Base-by-base conservation (phyloP, 2,113 vertebrate genomes). In the Pimephales promelas region DNA sequence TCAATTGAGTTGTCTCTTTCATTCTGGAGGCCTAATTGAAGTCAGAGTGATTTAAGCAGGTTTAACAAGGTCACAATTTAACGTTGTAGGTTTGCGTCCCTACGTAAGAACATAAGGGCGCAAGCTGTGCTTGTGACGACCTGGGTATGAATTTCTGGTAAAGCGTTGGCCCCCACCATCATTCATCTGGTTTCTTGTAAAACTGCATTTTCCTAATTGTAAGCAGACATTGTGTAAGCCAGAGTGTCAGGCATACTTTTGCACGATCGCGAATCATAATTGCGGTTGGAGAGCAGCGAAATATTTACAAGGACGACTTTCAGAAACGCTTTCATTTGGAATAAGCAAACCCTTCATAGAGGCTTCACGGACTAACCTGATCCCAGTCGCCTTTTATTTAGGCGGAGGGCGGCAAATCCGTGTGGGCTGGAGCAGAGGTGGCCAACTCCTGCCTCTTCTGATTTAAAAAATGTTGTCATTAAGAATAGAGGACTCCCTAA, bases 381-480 rank as follows among this genome's bases (percentile, higher is more conserved):
- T 64, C 59, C 77, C 40, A 61, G 24, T 47, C 22, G 4, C n/a
- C 72, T 26, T 64, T 66, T 66, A 22, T 79, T 79, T 28, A 18
- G 43, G 59, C 18, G 4, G 28, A 40, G 34, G 22, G 20, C 13
- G 20, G 45, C 22, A 47, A 71, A 52, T 74, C 72, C 16, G 1
- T 45, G 70, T 49, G 83, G 14, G 40, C 75, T 62, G 54, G 80
- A 77, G 66, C 75, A 79, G 80, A 87, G 86, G 86, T 83, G 83
- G 75, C 82, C 66, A 76, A 88, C 85, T 88, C 80, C 81, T 84
- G 72, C 72, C 85, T 86, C 82, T 81, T 88, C 84, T 83, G 81
- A 88, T 86, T 86, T 87, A 75, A 84, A 87, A 84, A 84, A 83
- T 81, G 28, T 79, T 87, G 86, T 88, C 89, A 85, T 86, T 83